A percentile compares a stretch with the other conserved stretches of the same genome.
phyloP scores from a whole-genome alignment of 2,113 vertebrate species.

The Desmodus rotundus region DNA sequence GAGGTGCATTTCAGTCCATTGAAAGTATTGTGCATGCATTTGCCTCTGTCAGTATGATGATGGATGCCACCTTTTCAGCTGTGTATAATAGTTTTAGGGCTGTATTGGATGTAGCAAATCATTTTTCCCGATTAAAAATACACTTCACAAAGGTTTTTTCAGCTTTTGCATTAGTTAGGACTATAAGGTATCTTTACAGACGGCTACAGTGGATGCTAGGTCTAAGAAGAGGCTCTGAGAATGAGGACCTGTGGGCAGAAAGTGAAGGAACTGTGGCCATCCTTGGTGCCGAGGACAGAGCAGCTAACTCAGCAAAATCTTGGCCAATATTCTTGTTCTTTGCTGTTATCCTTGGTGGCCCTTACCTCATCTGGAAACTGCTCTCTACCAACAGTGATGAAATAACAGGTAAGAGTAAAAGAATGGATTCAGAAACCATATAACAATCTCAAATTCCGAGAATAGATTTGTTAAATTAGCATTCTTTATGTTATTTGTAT shows the following conservation, averaged over 20 bases:
- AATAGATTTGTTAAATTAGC: conserved; percentile 25
- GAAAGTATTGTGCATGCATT: conserved; percentile 98
- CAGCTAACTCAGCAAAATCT: conserved; percentile 88
- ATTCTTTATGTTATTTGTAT: conserved; percentile 36
- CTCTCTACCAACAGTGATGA: conserved; percentile 86
- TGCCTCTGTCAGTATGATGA: conserved; percentile 97
- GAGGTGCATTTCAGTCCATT: conserved; percentile 97
- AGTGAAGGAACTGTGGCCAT: conserved; percentile 85
- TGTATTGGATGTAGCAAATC: conserved; percentile 96
- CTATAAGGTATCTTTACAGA: conserved; percentile 91
- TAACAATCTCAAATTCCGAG: not conserved
- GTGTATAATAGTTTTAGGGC: conserved; percentile 98
- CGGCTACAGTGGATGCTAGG: conserved; percentile 90
- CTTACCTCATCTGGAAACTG: conserved; percentile 98
- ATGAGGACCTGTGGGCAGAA: conserved; percentile 95
- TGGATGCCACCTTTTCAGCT: conserved; percentile 97
- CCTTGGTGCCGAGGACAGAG: conserved; percentile 81
- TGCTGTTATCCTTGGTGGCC: conserved; percentile 95
- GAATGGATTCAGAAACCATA: not conserved
- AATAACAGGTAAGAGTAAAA: conserved; percentile 82
- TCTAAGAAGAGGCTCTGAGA: conserved; percentile 84
- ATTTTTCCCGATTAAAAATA: conserved; percentile 92
- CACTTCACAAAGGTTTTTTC: conserved; percentile 97
- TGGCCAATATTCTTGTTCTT: conserved; percentile 98
- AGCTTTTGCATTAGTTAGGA: conserved; percentile 95